These are phyloP conservation scores for Latrodectus elegans DNA, from an alignment of 2,888 invertebrate species.

Conservation along the genomic window DNA sequence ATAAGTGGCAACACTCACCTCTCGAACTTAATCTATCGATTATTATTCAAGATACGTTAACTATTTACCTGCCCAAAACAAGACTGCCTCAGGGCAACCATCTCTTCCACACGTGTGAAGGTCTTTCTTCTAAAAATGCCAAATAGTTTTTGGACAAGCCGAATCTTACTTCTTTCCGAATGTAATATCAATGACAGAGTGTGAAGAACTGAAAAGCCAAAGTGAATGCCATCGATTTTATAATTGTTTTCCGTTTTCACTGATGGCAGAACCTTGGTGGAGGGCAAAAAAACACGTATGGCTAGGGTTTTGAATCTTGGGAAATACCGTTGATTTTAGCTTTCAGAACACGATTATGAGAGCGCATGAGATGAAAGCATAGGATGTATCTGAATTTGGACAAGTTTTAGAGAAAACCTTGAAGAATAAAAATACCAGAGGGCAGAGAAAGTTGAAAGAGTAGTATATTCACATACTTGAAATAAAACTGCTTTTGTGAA, in stretches of 20 bases:
- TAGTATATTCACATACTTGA: too few species aligned
- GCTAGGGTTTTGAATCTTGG: neutral
- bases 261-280: neutral
- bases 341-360: too few species aligned
- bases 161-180: neutral
- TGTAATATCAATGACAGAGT: neutral
- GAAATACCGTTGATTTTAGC: neutral
- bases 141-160: neutral
- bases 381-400: too few species aligned
- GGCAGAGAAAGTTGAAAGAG: too few species aligned
- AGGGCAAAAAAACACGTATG: neutral
- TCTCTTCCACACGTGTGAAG: slow-evolving; percentile 30
- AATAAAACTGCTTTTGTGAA: too few species aligned
- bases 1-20: neutral
- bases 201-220: neutral
- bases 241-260: neutral
- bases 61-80: slow-evolving; percentile 2
- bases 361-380: too few species aligned
- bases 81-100: neutral
- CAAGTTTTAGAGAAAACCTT: too few species aligned
- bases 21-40: neutral
- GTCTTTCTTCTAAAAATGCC: slow-evolving; percentile 15
- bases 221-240: neutral
- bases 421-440: too few species aligned
- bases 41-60: slow-evolving; percentile 42